A percentile compares a stretch with the other conserved stretches of the same genome.
These are phyloP conservation scores for Helicorthomorpha holstii DNA, from an alignment of 1,140 invertebrate genomes.

Conservation along the genomic window DNA sequence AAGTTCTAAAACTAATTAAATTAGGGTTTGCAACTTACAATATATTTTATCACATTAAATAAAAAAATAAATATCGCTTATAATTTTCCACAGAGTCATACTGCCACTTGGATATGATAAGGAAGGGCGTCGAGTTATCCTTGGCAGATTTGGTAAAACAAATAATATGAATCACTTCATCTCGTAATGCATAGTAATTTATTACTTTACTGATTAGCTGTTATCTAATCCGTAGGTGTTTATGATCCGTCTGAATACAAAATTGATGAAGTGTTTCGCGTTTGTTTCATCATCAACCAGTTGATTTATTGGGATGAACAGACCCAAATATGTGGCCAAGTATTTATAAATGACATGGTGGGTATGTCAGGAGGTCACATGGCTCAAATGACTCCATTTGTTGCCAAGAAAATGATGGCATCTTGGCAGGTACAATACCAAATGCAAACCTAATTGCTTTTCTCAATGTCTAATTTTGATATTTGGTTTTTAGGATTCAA, in stretches of 20 bases:
- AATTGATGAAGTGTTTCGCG: not conserved
- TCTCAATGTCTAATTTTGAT: no score
- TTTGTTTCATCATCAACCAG: not conserved
- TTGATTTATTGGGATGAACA: not conserved
- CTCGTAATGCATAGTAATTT: no score
- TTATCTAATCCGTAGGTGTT: not conserved
- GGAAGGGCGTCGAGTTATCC: no score
- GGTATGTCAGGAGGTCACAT: not conserved
- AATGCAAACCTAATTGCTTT: no score
- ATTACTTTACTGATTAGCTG: no score
- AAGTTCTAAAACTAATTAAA: not conserved
- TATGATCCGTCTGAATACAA: not conserved
- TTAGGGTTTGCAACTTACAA: no score
- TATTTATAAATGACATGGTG: not conserved
- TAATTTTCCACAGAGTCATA: no score
- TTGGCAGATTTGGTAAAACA: no score
- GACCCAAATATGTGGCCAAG: not conserved
- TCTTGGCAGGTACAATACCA: not conserved
- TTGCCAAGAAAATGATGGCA: not conserved
- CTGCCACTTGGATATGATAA: no score
- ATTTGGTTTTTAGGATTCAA: not conserved
- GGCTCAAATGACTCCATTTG: not conserved
- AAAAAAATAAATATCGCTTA: no score
- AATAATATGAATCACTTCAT: no score
- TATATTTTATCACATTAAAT: no score